Conservation (phyloP, 2,888 invertebrate genomes). For the Leptinotarsa juncta region DNA sequence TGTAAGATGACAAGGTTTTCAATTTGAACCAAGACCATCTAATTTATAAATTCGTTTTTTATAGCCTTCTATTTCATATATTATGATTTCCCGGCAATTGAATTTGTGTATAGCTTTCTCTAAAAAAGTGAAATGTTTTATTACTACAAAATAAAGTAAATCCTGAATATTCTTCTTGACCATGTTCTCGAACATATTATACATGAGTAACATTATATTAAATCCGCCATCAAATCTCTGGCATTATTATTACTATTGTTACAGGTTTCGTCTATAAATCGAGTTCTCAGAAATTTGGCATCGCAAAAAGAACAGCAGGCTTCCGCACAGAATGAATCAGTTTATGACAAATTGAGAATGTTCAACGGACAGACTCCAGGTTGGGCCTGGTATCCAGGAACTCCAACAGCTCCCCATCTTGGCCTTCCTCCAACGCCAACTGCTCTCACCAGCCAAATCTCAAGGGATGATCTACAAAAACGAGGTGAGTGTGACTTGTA, state of each 20-base stretch:
- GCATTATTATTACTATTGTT: conserved; percentile 52
- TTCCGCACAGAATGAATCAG: conserved; percentile 85
- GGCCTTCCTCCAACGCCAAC: conserved; percentile 68
- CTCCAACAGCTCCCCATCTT: conserved; percentile 78
- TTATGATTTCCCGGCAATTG: too few relatives aligned
- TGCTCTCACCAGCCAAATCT: conserved; percentile 70
- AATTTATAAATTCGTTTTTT: too few relatives aligned
- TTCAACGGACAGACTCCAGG: conserved; percentile 91
- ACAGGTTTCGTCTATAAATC: conserved; percentile 98
- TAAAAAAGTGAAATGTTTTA: too few relatives aligned
- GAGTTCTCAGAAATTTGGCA: conserved; percentile 94
- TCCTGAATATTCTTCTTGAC: too few relatives aligned
- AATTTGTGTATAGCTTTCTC: too few relatives aligned
- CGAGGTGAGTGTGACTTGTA: conserved; percentile 70
- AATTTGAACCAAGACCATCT: too few relatives aligned
- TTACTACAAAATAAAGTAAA: too few relatives aligned
- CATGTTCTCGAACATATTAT: too few relatives aligned
- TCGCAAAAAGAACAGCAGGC: conserved; percentile 96
- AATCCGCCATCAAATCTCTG: too few relatives aligned
- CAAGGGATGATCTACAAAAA: conserved; percentile 80
- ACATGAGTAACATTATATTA: too few relatives aligned
- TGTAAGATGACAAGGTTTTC: too few relatives aligned
- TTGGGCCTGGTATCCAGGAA: conserved; percentile 89
- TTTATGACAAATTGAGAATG: conserved; percentile 94
- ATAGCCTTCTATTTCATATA: too few relatives aligned